phyloP scores from a whole-genome alignment of 2,888 invertebrate genomes.

The Papilio elwesi region DNA sequence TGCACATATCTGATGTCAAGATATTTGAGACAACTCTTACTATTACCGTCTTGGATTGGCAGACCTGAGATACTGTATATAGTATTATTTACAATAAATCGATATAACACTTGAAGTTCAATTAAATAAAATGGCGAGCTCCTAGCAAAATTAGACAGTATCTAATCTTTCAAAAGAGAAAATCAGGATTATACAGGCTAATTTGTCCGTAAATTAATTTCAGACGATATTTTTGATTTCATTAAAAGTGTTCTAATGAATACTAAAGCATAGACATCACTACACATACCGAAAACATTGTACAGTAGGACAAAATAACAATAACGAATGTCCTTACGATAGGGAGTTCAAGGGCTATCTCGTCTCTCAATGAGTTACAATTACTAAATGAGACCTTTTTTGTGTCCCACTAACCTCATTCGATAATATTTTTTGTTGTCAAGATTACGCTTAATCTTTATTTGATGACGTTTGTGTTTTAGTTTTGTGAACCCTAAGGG shows the following conservation, averaged over 20 bases:
- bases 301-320: neutral
- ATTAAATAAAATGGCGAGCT: too few relatives aligned
- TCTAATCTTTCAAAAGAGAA: too few relatives aligned
- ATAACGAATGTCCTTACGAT: slow-evolving; percentile 23
- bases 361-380: slow-evolving; percentile 70
- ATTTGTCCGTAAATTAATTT: too few relatives aligned
- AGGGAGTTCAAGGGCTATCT: slow-evolving; percentile 73
- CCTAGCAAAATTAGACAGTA: too few relatives aligned
- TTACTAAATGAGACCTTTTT: slow-evolving; percentile 67
- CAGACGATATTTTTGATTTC: too few relatives aligned
- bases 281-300: neutral
- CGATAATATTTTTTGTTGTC: slow-evolving; percentile 34
- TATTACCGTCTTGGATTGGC: slow-evolving; percentile 14
- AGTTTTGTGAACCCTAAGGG: slow-evolving; percentile 1
- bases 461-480: slow-evolving; percentile 38
- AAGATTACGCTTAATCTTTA: slow-evolving; percentile 35
- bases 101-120: too few relatives aligned
- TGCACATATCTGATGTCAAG: slow-evolving; percentile 33
- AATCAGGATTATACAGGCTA: too few relatives aligned
- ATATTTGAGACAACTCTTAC: slow-evolving; percentile 21
- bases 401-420: slow-evolving; percentile 75
- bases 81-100: too few relatives aligned
- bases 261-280: neutral
- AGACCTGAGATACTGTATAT: neutral
- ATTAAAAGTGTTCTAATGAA: too few relatives aligned